A percentile compares a stretch with the other conserved stretches of the same genome.
These are phyloP conservation scores for Philypnodon macrostomus DNA, from an alignment of 2,797 vertebrate genomes.

Conservation along the genomic window DNA sequence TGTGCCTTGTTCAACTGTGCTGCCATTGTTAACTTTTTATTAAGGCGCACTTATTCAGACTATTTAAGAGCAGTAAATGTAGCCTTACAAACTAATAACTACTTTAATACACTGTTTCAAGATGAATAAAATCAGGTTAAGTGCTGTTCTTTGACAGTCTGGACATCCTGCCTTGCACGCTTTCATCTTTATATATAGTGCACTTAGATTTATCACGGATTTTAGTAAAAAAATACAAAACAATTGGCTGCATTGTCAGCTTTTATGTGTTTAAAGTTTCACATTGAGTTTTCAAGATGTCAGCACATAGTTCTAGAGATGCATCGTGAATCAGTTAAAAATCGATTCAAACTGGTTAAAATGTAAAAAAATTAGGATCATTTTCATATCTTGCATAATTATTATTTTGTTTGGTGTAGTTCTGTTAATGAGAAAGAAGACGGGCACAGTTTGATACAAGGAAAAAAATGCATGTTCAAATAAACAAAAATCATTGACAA, in stretches of 20 bases:
- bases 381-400: too few relatives aligned
- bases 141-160: background rate
- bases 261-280: background rate
- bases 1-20: conserved; percentile 7
- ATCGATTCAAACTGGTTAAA: too few relatives aligned
- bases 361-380: too few relatives aligned
- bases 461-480: too few relatives aligned
- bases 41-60: background rate
- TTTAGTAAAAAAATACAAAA: background rate
- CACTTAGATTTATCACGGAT: background rate
- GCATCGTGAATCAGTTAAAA: too few relatives aligned
- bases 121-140: background rate
- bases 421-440: too few relatives aligned
- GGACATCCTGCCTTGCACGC: background rate
- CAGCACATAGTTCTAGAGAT: background rate
- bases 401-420: too few relatives aligned
- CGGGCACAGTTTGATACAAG: too few relatives aligned
- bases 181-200: background rate
- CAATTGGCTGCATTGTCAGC: background rate
- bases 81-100: too few relatives aligned
- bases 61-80: background rate
- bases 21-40: conserved; percentile 12
- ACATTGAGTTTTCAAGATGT: background rate
- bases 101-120: background rate
- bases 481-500: too few relatives aligned